These are phyloP conservation scores for Linnaemya vulpina DNA, from an alignment of 2,888 invertebrate genomes.

Conservation along the genomic window DNA sequence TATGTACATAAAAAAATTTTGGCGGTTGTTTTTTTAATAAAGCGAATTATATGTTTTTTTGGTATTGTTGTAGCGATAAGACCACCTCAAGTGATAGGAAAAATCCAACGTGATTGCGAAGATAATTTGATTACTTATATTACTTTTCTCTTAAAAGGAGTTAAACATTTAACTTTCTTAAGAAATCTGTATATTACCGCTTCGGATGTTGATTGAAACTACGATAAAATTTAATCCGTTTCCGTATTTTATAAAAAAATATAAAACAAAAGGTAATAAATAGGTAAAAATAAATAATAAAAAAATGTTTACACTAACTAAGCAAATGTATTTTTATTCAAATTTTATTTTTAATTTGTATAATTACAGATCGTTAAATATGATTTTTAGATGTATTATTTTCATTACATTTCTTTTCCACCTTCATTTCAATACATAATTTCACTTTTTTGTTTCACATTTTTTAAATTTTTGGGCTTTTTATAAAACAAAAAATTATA, in stretches of 20 bases:
- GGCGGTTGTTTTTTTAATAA: no score
- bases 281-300: constrained; percentile 16
- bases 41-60: no score
- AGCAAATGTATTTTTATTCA: constrained; percentile 75
- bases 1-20: no score
- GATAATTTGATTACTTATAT: no score
- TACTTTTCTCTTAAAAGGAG: no score
- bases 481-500: constrained; percentile 36
- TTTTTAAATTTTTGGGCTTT: constrained; percentile 58
- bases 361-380: constrained; percentile 75
- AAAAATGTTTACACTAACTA: constrained; percentile 74
- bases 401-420: constrained; percentile 59
- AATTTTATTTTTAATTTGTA: constrained; percentile 73
- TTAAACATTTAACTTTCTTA: no score
- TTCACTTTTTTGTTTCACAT: constrained; percentile 56
- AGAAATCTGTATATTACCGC: no score
- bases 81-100: no score
- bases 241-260: neutral
- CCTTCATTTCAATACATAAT: constrained; percentile 54
- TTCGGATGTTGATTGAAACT: no score
- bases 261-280: neutral
- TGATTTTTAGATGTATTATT: constrained; percentile 72
- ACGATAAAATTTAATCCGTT: no score
- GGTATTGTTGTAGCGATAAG: no score
- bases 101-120: no score